A percentile compares a stretch with the other conserved stretches of the same genome.
Evolutionary conservation across 2,797 vertebrate genomes (phyloP).

Genomic region (Macroramphosus scolopax): DNA sequence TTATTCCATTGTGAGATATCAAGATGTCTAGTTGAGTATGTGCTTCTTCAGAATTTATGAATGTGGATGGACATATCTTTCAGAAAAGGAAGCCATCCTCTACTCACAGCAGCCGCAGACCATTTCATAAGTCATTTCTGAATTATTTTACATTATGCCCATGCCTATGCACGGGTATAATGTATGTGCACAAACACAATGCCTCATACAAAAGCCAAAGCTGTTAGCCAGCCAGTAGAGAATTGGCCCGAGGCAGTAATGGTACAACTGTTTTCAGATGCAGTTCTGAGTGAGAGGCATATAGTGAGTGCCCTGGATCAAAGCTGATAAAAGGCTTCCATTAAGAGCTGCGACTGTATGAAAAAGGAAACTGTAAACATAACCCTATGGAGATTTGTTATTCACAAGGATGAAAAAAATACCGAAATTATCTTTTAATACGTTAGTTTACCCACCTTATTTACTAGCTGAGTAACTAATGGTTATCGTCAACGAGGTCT

Average conservation of each 20-base stretch:
- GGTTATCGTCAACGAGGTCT: not conserved
- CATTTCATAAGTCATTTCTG: not conserved
- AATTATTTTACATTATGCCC: conserved; percentile 6
- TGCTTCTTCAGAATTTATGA: conserved; percentile 13
- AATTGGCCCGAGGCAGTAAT: conserved; percentile 28
- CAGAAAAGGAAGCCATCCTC: conserved; percentile 8
- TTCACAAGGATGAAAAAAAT: no score
- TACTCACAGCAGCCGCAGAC: conserved; percentile 3
- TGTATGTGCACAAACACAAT: conserved; percentile 42
- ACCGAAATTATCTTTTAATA: no score
- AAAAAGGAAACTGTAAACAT: conserved; percentile 26
- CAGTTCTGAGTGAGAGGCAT: conserved; percentile 20
- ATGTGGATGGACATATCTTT: conserved; percentile 24
- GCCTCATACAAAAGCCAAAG: conserved; percentile 24
- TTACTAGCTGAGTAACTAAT: not conserved
- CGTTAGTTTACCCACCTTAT: no score
- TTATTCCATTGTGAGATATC: conserved; percentile 7
- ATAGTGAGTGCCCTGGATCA: conserved; percentile 20
- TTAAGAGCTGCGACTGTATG: conserved; percentile 29
- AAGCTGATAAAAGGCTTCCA: conserved; percentile 45
- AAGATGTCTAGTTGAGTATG: conserved; percentile 16
- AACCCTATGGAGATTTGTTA: conserved; percentile 7
- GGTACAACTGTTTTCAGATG: conserved; percentile 23
- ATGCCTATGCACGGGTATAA: conserved; percentile 14
- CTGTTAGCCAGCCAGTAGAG: conserved; percentile 16